phyloP scores from a whole-genome alignment of 2,113 vertebrate species.

The Macrotis lagotis region DNA sequence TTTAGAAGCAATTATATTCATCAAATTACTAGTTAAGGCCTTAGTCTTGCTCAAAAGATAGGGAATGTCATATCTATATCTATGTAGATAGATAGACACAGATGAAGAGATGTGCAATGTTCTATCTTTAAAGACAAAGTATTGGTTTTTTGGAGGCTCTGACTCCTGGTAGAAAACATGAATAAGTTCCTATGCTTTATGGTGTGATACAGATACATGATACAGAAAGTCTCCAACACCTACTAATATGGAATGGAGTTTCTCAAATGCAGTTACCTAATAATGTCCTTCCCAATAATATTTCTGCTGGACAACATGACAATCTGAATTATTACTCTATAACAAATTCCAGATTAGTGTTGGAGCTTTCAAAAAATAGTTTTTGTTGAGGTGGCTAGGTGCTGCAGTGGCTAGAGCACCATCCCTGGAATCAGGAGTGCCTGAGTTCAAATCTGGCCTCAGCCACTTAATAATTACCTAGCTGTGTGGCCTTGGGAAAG shows the following conservation, averaged over 20 bases:
- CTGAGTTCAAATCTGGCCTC: too few species aligned
- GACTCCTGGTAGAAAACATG: constrained; percentile 54
- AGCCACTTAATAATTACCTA: too few species aligned
- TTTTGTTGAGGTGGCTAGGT: too few species aligned
- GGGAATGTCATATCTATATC: neutral
- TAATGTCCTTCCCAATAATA: constrained; percentile 76
- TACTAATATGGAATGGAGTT: constrained; percentile 45
- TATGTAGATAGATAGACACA: neutral
- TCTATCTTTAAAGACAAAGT: neutral
- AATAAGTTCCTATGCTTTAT: constrained; percentile 47
- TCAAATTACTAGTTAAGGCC: neutral
- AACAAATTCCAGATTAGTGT: constrained; percentile 76
- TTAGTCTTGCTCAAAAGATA: neutral
- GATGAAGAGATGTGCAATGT: neutral
- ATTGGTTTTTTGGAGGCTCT: neutral
- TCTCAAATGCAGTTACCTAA: constrained; percentile 60
- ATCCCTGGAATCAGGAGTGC: too few species aligned
- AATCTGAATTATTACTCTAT: constrained; percentile 77
- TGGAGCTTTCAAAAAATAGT: constrained; percentile 69
- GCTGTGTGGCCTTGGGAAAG: too few species aligned
- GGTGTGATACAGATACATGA: constrained; percentile 57
- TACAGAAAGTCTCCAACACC: constrained; percentile 50
- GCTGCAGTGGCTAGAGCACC: too few species aligned
- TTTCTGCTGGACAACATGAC: constrained; percentile 73
- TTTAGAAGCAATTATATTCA: neutral